phyloP scores from a whole-genome alignment of 2,113 vertebrate species.

The Grantiella picta region DNA sequence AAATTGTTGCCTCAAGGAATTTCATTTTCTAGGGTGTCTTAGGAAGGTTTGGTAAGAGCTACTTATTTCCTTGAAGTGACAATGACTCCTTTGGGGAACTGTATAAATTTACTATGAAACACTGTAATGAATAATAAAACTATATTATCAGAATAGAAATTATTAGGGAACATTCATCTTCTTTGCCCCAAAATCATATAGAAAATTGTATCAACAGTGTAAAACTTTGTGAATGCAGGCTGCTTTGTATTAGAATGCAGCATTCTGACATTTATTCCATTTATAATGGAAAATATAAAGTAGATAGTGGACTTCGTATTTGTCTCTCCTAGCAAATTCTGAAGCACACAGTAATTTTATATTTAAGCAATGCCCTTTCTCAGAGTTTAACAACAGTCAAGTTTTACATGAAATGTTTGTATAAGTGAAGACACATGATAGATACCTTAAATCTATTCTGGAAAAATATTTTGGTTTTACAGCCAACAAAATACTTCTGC shows the following conservation, averaged over 20 bases:
- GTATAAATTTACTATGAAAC: conserved; percentile 28
- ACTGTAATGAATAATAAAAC: conserved; percentile 7
- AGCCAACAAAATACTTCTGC: not conserved
- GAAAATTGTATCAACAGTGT: not conserved
- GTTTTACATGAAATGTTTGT: not conserved
- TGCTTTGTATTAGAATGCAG: not conserved
- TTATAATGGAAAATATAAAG: not conserved
- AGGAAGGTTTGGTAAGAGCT: conserved; percentile 2
- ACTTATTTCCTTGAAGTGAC: not conserved
- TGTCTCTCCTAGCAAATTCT: not conserved
- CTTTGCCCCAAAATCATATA: not conserved
- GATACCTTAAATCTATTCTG: not conserved
- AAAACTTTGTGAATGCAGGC: not conserved
- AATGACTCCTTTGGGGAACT: not conserved
- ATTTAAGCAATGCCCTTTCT: not conserved
- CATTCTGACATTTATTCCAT: not conserved
- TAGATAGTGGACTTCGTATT: not conserved
- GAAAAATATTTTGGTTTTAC: not conserved
- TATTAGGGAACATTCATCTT: not conserved
- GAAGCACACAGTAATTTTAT: not conserved
- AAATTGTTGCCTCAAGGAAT: not conserved
- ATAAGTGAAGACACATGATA: not conserved
- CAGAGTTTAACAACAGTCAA: not conserved
- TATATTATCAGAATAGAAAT: conserved; percentile 19
- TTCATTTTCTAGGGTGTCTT: not conserved